phyloP scores from a whole-genome alignment of 2,797 vertebrate genomes.

The Danio aesculapii region DNA sequence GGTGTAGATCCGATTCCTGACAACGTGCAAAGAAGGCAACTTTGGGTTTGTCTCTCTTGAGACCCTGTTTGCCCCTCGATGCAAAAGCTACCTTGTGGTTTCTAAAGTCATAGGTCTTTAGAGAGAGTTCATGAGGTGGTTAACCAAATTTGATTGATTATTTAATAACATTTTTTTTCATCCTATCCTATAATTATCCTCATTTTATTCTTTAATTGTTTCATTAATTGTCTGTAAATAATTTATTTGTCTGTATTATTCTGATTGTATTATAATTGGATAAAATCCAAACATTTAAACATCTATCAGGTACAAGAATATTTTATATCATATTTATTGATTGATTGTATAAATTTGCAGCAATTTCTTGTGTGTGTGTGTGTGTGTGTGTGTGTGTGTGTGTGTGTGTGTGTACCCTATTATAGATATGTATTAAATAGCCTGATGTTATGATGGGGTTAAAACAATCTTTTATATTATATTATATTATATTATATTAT shows the following conservation, averaged over 20 bases:
- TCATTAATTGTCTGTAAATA: neutral
- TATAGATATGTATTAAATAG: too few species aligned
- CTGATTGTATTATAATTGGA: neutral
- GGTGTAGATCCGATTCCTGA: slow-evolving; percentile 51
- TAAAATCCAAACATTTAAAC: neutral
- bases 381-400: too few species aligned
- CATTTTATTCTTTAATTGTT: neutral
- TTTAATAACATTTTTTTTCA: neutral
- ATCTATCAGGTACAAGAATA: neutral
- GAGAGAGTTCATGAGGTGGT: slow-evolving; percentile 8
- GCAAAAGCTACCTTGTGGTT: neutral
- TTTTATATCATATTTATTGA: neutral
- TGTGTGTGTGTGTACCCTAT: too few species aligned
- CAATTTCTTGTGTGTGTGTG: too few species aligned
- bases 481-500: too few species aligned
- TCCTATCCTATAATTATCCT: neutral
- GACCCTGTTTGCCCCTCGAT: slow-evolving; percentile 26
- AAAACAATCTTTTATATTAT: too few species aligned
- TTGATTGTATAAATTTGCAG: too few species aligned
- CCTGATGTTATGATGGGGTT: too few species aligned
- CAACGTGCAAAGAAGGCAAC: slow-evolving; percentile 57
- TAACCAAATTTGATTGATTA: neutral
- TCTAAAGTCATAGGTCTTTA: slow-evolving; percentile 18
- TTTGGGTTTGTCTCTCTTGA: slow-evolving; percentile 41
- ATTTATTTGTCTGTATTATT: neutral